Percentiles rank a stretch among this genome's conserved stretches.
Evolutionary conservation across 1,140 invertebrate genomes (phyloP).

Genomic region (Papilio dardanus): DNA sequence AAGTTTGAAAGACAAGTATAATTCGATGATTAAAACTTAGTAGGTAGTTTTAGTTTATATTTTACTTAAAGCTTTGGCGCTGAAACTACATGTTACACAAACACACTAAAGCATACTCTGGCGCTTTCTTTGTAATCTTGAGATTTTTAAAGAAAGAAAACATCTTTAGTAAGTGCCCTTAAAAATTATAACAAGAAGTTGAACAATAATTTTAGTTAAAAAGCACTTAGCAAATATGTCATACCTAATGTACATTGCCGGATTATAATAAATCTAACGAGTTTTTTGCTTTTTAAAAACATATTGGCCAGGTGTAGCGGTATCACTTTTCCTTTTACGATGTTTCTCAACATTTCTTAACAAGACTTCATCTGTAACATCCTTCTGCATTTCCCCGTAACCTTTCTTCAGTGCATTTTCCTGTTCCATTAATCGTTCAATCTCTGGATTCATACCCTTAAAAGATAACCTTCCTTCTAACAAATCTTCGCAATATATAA

Average conservation of each 20-base stretch:
- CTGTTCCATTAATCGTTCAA: slow-evolving; percentile 89
- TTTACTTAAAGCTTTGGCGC: background rate
- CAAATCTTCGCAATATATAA: slow-evolving; percentile 88
- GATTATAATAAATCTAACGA: background rate
- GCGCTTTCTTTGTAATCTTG: too few species aligned
- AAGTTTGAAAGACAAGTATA: background rate
- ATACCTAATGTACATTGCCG: background rate
- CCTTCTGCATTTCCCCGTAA: slow-evolving; percentile 82
- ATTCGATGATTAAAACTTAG: background rate
- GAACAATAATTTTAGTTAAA: too few species aligned
- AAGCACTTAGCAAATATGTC: background rate
- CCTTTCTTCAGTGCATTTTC: slow-evolving; percentile 68
- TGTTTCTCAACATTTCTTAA: slow-evolving; percentile 84
- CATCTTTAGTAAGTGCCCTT: too few species aligned
- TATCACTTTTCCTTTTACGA: slow-evolving; percentile 57
- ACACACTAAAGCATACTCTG: too few species aligned
- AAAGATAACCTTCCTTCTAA: slow-evolving; percentile 92
- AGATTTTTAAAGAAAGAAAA: too few species aligned
- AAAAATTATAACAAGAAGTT: too few species aligned
- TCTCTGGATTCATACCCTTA: slow-evolving; percentile 94
- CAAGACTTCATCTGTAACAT: slow-evolving; percentile 85
- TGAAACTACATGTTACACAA: background rate
- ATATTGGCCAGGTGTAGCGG: slow-evolving; percentile 51
- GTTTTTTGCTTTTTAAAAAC: slow-evolving; percentile 55
- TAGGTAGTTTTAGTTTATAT: background rate